Base-by-base conservation (phyloP, 2,113 vertebrate genomes). In the Maccullochella peelii region DNA sequence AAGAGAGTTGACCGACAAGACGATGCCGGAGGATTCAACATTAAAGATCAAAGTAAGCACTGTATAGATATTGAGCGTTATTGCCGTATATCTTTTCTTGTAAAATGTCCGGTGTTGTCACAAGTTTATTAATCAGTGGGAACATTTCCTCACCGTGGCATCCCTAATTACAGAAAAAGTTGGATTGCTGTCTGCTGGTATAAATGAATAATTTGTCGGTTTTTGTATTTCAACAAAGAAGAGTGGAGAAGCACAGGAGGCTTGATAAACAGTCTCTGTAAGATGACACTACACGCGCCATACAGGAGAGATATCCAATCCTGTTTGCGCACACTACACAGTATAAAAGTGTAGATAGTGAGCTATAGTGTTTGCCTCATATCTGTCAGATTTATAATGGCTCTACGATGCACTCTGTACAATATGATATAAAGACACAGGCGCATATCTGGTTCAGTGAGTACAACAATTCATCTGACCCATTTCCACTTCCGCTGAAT, bases 381-480 rank as follows among this genome's bases (percentile, higher is more conserved):
- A 30, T 16, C 27, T 27, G 5, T 18, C 9, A 61, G 69, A 68
- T 82, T 30, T 73, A 61, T 73, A 57, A 70, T 40, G 52, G 30
- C 30, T 63, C 11, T 67, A 1, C n/a, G n/a, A n/a, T n/a, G n/a
- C n/a, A n/a, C n/a, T 63, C 27, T 40, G 15, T 63, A 76, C 65
- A 65, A 47, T 78, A 69, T 61, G 44, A 76, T 70, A 27, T 54
- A 59, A 69, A 87, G 40, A 85, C 16, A 5, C 57, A 8, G 1
- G 20, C 20, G 58, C 23, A 20, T 14, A 72, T 91, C 63, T 77
- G 55, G 85, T 83, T 84, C 82, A 84, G 42, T 79, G 65, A 75
- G 65, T 75, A 23, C 66, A 76, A 80, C 18, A 74, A 80, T 83
- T 82, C 73, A 69, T 85, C 54, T 91, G 89, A 91, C 91, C 92